Percentiles rank a stretch among this genome's conserved stretches.
These are phyloP conservation scores for Epizoanthus illoricatus DNA, from an alignment of 92 coral and sea anemone species.

Conservation along the genomic window DNA sequence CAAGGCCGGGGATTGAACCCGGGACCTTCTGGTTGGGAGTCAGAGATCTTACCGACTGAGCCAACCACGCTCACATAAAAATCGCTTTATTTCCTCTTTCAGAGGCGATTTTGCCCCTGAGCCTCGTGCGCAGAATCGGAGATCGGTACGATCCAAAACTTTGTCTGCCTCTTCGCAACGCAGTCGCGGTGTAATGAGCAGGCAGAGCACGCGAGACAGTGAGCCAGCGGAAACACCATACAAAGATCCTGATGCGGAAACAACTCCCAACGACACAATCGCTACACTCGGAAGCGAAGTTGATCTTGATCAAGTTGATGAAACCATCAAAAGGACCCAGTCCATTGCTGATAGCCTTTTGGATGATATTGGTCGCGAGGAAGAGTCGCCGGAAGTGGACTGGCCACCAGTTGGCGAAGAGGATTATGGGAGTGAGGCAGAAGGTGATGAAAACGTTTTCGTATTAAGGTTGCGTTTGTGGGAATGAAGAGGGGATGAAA, in stretches of 20 bases:
- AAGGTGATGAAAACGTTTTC: conserved; percentile 6
- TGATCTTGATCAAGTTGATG: conserved; percentile 60
- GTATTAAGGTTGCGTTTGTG: neutral
- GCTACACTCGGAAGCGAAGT: conserved; percentile 83
- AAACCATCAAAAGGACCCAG: conserved; percentile 48
- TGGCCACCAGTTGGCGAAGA: conserved; percentile 64
- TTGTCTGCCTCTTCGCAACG: neutral
- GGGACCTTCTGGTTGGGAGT: too few relatives aligned
- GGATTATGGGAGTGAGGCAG: conserved; percentile 31
- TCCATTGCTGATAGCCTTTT: conserved; percentile 44
- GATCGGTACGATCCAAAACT: neutral
- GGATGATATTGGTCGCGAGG: conserved; percentile 48
- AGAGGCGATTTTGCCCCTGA: neutral
- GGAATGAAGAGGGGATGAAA: neutral
- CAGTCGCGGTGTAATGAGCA: neutral
- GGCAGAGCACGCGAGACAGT: conserved; percentile 26
- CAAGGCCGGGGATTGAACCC: too few relatives aligned
- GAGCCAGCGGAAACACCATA: conserved; percentile 41
- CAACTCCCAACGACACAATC: conserved; percentile 27
- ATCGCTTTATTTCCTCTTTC: neutral
- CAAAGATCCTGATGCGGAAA: conserved; percentile 35
- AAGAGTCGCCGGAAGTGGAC: conserved; percentile 59
- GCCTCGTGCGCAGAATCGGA: neutral
- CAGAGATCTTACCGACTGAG: too few relatives aligned
- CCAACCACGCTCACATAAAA: too few relatives aligned